These are phyloP conservation scores for Atrichornis clamosus DNA, from an alignment of 2,113 vertebrate species.

Conservation along the genomic window DNA sequence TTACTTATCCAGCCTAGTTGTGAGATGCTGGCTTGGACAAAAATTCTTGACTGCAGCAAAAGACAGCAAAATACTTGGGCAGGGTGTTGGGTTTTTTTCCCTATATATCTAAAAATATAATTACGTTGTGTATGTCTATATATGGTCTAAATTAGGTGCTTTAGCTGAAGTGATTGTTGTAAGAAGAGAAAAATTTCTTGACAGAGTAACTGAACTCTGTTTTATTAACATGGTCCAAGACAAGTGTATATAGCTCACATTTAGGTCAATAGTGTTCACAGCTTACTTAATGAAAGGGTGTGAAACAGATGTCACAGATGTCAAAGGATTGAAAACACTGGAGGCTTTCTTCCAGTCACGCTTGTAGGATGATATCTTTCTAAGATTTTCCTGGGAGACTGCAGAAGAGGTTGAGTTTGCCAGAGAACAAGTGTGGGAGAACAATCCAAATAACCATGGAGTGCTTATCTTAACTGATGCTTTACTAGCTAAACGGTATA, in stretches of 20 bases:
- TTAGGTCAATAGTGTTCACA: not conserved
- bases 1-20: not conserved
- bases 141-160: not conserved
- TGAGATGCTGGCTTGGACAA: not conserved
- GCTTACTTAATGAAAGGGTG: not conserved
- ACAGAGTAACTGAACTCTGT: not conserved
- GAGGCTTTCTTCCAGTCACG: not conserved
- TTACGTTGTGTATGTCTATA: not conserved
- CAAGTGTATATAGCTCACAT: not conserved
- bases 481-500: not conserved
- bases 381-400: not conserved
- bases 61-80: not conserved
- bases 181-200: not conserved
- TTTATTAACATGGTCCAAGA: not conserved
- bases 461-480: not conserved
- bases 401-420: not conserved
- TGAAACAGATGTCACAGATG: not conserved
- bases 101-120: not conserved
- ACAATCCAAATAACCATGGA: not conserved
- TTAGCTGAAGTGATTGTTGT: not conserved
- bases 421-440: not conserved
- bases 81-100: rapidly evolving
- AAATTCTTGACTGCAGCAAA: not conserved
- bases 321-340: not conserved
- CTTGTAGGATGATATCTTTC: not conserved